Evolutionary conservation across 2,888 invertebrate genomes (phyloP).

Genomic region (Taenaris catops): DNA sequence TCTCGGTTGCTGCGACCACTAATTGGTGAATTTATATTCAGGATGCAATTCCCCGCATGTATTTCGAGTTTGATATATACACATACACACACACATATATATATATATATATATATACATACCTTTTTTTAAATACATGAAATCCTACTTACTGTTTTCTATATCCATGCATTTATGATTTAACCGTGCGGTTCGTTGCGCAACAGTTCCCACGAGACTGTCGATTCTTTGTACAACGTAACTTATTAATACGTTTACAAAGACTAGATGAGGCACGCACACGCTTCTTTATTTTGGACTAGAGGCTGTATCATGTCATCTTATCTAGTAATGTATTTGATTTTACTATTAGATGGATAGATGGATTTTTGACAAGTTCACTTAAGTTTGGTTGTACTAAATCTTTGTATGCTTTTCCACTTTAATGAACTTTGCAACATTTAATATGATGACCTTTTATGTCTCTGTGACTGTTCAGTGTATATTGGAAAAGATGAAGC

Average conservation of each 20-base stretch:
- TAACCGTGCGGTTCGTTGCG: slow-evolving; percentile 53
- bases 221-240: slow-evolving; percentile 55
- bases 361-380: slow-evolving; percentile 8
- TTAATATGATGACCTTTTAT: too few relatives aligned
- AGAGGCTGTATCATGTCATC: slow-evolving; percentile 2
- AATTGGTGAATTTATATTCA: too few relatives aligned
- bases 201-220: slow-evolving; percentile 70
- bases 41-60: too few relatives aligned
- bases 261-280: slow-evolving; percentile 13
- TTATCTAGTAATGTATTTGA: slow-evolving; percentile 3
- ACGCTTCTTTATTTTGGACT: slow-evolving; percentile 9
- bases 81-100: too few relatives aligned
- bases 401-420: too few relatives aligned
- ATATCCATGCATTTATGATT: slow-evolving; percentile 27
- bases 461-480: too few relatives aligned
- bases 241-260: slow-evolving; percentile 64
- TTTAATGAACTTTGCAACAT: too few relatives aligned
- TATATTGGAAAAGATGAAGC: too few relatives aligned
- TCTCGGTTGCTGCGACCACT: too few relatives aligned
- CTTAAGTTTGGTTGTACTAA: slow-evolving; percentile 1
- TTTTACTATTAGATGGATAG: slow-evolving; percentile 4
- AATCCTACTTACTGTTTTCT: slow-evolving; percentile 21
- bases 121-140: too few relatives aligned
- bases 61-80: background rate
- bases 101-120: too few relatives aligned